phyloP scores from a whole-genome alignment of 2,797 vertebrate species.

The Ispidina lecontei region DNA sequence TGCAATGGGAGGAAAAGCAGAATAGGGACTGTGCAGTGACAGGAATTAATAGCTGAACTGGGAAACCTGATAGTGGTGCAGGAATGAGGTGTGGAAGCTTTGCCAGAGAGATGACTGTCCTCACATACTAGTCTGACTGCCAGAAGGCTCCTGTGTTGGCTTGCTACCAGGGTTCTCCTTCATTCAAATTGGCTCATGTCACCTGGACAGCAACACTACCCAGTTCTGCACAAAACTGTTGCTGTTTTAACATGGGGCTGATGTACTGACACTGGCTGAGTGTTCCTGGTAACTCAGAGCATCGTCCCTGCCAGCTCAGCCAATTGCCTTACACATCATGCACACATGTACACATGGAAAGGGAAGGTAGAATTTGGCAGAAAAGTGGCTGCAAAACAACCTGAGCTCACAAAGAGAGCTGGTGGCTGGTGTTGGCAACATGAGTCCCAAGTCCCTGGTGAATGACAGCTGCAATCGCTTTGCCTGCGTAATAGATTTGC shows the following conservation, averaged over 20 bases:
- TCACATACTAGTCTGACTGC: not conserved
- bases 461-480: slow-evolving; percentile 8
- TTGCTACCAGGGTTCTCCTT: slow-evolving; percentile 34
- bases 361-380: not conserved
- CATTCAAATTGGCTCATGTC: not conserved
- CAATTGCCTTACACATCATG: not conserved
- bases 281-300: not conserved
- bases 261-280: not conserved
- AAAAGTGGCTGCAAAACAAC: not conserved
- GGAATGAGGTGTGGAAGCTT: not conserved
- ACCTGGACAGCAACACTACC: not conserved
- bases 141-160: slow-evolving; percentile 6
- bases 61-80: not conserved
- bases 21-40: not conserved
- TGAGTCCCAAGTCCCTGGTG: not conserved
- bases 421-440: not conserved
- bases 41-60: not conserved
- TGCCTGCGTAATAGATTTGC: slow-evolving; percentile 3
- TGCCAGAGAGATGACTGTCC: not conserved
- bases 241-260: not conserved
- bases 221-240: not conserved
- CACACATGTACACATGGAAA: not conserved
- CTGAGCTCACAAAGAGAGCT: not conserved
- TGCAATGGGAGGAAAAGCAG: not conserved
- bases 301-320: not conserved